Conservation (phyloP, 1,140 invertebrate genomes). For the Drosophila miranda region DNA sequence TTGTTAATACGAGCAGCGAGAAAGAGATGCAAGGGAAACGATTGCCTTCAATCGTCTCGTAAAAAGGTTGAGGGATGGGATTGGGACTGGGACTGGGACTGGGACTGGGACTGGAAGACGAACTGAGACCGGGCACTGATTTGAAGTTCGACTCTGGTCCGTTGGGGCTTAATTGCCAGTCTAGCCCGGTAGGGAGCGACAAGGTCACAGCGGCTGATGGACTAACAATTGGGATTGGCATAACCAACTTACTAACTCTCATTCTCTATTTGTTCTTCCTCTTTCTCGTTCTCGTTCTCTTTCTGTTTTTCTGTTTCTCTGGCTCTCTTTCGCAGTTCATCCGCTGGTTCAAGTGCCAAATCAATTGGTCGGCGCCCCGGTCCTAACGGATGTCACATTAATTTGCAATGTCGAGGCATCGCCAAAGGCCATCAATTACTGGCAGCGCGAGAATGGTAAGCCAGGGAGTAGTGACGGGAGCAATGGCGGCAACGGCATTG, state of each 20-base stretch:
- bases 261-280: slow-evolving; percentile 13
- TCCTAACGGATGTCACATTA: slow-evolving; percentile 90
- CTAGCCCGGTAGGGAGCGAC: slow-evolving; percentile 11
- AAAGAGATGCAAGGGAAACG: neutral
- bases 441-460: slow-evolving; percentile 92
- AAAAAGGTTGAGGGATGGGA: neutral
- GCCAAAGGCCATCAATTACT: slow-evolving; percentile 93
- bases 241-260: slow-evolving; percentile 6
- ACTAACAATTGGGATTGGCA: slow-evolving; percentile 29
- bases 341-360: slow-evolving; percentile 92
- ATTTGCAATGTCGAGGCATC: slow-evolving; percentile 94
- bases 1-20: slow-evolving; percentile 46
- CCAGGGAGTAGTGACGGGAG: neutral
- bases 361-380: slow-evolving; percentile 91
- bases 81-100: too few relatives aligned
- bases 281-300: neutral
- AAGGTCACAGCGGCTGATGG: slow-evolving; percentile 48
- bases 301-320: slow-evolving; percentile 4
- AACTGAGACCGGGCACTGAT: slow-evolving; percentile 7
- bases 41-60: slow-evolving; percentile 28
- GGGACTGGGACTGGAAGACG: too few relatives aligned
- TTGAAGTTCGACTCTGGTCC: slow-evolving; percentile 40
- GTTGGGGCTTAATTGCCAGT: slow-evolving; percentile 39
- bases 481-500: too few relatives aligned
- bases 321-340: slow-evolving; percentile 85